Evolutionary conservation across 2,797 vertebrate species (phyloP).

Genomic region (Alosa sapidissima): DNA sequence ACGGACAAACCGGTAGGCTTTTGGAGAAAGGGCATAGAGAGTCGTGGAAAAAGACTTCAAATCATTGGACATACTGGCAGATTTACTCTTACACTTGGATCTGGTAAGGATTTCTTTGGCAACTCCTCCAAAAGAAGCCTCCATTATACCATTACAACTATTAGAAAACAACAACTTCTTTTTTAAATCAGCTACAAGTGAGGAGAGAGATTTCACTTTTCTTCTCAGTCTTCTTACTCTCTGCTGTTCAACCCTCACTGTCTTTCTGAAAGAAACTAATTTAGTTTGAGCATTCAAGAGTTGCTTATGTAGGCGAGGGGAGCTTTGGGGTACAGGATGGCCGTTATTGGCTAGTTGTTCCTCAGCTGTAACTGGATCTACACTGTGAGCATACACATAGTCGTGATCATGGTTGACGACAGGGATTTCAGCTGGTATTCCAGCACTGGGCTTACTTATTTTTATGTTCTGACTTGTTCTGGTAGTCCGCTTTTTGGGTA

Average conservation of each 20-base stretch:
- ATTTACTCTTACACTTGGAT: background rate
- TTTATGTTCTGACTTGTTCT: background rate
- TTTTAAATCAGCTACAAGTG: background rate
- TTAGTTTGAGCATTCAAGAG: background rate
- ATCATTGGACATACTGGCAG: background rate
- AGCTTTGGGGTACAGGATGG: background rate
- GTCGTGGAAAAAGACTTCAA: conserved; percentile 9
- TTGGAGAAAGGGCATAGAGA: background rate
- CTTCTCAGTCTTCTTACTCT: background rate
- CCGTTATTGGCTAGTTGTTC: too few relatives aligned
- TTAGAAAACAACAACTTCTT: background rate
- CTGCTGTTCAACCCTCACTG: background rate
- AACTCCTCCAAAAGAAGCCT: background rate
- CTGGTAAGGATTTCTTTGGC: conserved; percentile 9
- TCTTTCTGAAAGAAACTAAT: background rate
- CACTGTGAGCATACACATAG: background rate
- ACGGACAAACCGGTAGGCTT: background rate
- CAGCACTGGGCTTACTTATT: background rate
- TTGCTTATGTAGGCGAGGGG: background rate
- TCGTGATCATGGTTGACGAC: background rate
- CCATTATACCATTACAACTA: too few relatives aligned
- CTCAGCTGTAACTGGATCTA: background rate
- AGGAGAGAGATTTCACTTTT: background rate
- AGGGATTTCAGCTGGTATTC: background rate
- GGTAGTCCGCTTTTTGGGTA: too few relatives aligned